Base-by-base conservation (phyloP, 2,888 invertebrate species). In the Cheilosia variabilis region DNA sequence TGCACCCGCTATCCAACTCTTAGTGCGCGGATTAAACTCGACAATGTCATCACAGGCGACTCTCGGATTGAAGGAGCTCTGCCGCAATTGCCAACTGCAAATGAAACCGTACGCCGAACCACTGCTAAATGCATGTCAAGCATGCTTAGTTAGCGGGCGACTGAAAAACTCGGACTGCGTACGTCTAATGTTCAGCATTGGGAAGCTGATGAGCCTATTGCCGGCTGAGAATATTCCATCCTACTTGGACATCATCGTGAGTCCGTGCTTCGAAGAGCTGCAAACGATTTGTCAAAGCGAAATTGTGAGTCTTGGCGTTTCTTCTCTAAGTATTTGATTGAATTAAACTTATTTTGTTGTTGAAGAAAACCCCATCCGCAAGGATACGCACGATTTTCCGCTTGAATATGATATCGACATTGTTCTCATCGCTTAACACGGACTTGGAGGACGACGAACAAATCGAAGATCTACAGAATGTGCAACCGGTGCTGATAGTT, bases 31-130 rank as follows among this genome's bases (percentile, higher is more conserved):
- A 1, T 91, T 97, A 13, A 94, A 95, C 87, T 92, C 94, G 0
- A 93, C 95, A 34, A 95, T 96, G 82, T 95, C 96, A 0, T 95
- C 96, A 4, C 94, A 96, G 72, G 96, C 97, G 0, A 97, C 98
- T 4, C 95, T 98, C 91, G 98, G 98, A 27, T 93, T 98, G 13
- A 97, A 98, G 90, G 98, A 98, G 90, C 94, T 98, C 47, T 95
- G 97, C 41, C 93, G 96, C 43, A 97, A 97, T 91, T 97, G 97
- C 90, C 94, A 95, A 88, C 91, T 94, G 63, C 95, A 95, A 90
- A 94, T 98, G 88, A 94, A 95, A 60, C 96, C 96, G 0, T 96
- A 95, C 89, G 96, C 96, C 0, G 95, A 95, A 27, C 95, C 96
- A 78, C 94, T 98, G 77, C 93, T 98, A 4, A 93, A 94, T 24